Evolutionary conservation across 1,140 invertebrate species (phyloP).

Genomic region (Sycophaga agraensis): DNA sequence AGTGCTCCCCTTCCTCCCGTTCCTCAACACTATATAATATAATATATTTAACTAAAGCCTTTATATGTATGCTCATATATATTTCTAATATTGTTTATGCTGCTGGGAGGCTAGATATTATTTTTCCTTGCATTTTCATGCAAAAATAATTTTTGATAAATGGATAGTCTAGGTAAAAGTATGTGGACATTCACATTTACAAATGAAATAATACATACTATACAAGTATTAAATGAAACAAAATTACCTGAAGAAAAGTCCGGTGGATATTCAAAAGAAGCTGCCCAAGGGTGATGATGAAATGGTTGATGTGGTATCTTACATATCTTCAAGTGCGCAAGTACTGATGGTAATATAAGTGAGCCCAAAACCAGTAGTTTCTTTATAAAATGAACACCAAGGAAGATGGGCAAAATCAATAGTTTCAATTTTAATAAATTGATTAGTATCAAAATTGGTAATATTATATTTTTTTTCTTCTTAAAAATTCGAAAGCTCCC

Average conservation of each 20-base stretch:
- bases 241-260: slow-evolving; percentile 51
- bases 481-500: slow-evolving; percentile 52
- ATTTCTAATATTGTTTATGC: no score
- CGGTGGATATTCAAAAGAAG: slow-evolving; percentile 45
- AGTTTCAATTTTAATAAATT: slow-evolving; percentile 67
- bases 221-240: no score
- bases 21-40: no score
- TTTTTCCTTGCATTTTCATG: no score
- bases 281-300: slow-evolving; percentile 44
- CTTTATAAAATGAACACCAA: slow-evolving; percentile 69
- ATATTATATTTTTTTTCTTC: slow-evolving; percentile 64
- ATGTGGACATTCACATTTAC: no score
- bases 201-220: no score
- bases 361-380: slow-evolving; percentile 67
- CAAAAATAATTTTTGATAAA: no score
- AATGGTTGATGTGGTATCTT: slow-evolving; percentile 54
- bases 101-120: no score
- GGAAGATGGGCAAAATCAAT: slow-evolving; percentile 63
- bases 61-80: no score
- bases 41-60: no score
- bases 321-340: slow-evolving; percentile 66
- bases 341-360: slow-evolving; percentile 62
- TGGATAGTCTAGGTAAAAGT: no score
- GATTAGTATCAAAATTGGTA: slow-evolving; percentile 64
- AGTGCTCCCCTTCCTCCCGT: no score